These are phyloP conservation scores for Balanococcus diminutus DNA, from an alignment of 2,888 invertebrate genomes.

Conservation along the genomic window DNA sequence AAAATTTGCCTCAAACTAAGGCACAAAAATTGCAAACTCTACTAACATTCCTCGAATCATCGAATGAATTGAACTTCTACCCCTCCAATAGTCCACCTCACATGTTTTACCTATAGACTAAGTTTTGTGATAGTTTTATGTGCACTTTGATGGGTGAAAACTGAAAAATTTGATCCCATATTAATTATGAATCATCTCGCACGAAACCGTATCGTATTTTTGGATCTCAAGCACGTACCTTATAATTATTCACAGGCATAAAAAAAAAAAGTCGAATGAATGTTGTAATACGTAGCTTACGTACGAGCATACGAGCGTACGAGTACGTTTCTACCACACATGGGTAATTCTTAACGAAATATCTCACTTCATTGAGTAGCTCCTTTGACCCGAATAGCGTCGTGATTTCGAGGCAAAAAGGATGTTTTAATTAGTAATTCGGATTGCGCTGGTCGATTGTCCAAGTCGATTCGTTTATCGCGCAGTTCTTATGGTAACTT, in stretches of 20 bases:
- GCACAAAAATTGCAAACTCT: too few relatives aligned
- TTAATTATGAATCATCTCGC: constrained; percentile 7
- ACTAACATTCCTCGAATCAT: too few relatives aligned
- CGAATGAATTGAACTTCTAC: too few relatives aligned
- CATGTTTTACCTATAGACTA: too few relatives aligned
- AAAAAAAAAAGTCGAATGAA: neutral
- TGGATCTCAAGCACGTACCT: neutral
- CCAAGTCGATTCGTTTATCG: neutral
- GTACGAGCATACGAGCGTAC: neutral
- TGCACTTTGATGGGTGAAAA: neutral
- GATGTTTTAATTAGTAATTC: neutral
- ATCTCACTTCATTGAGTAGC: neutral
- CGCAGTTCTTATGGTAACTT: neutral
- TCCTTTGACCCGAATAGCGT: neutral
- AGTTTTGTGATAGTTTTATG: neutral
- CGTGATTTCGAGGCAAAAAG: neutral
- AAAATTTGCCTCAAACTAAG: neutral
- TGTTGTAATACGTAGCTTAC: neutral
- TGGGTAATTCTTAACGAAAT: neutral
- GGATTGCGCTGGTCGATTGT: too few relatives aligned
- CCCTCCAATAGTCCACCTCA: too few relatives aligned
- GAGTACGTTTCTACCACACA: neutral
- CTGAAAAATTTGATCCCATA: neutral
- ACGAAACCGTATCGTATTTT: neutral
- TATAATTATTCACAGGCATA: neutral